Evolutionary conservation across 1,140 invertebrate genomes (phyloP).

Genomic region (Panulirus ornatus): DNA sequence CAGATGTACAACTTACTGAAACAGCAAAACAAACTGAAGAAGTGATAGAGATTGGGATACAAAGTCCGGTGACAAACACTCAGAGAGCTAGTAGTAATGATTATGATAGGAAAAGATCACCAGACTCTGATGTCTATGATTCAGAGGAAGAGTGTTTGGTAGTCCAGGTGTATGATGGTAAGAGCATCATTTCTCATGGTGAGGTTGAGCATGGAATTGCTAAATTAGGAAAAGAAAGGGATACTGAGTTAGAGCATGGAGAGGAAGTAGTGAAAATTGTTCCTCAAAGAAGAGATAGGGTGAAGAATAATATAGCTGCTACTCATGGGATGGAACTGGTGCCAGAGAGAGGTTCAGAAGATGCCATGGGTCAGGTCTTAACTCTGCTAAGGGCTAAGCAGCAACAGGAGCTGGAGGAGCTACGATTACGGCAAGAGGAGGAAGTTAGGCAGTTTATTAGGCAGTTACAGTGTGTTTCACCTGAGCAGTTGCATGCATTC

Average conservation of each 20-base stretch:
- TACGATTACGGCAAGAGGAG: slow-evolving; percentile 45
- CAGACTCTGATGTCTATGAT: slow-evolving; percentile 39
- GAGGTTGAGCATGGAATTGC: not conserved
- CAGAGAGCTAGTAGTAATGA: not conserved
- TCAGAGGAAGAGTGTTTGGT: slow-evolving; percentile 65
- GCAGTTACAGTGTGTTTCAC: slow-evolving; percentile 42
- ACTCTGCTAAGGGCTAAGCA: slow-evolving; percentile 41
- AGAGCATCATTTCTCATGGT: not conserved
- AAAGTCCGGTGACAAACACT: not conserved
- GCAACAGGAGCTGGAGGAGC: slow-evolving; percentile 57
- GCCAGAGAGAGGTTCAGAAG: not conserved
- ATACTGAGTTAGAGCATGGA: not conserved
- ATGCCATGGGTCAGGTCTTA: slow-evolving; percentile 49
- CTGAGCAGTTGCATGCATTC: slow-evolving; percentile 43
- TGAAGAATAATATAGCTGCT: not conserved
- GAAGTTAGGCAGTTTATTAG: slow-evolving; percentile 45
- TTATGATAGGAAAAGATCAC: not conserved
- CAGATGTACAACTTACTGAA: not conserved
- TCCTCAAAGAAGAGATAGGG: slow-evolving; percentile 20
- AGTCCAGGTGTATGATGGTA: slow-evolving; percentile 43
- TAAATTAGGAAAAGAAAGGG: not conserved
- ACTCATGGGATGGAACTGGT: slow-evolving; percentile 12
- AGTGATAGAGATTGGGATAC: not conserved
- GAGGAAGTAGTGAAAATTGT: slow-evolving; percentile 46
- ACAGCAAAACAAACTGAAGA: not conserved